Evolutionary conservation across 2,113 vertebrate species (phyloP).

Genomic region (Acrocephalus kingi): DNA sequence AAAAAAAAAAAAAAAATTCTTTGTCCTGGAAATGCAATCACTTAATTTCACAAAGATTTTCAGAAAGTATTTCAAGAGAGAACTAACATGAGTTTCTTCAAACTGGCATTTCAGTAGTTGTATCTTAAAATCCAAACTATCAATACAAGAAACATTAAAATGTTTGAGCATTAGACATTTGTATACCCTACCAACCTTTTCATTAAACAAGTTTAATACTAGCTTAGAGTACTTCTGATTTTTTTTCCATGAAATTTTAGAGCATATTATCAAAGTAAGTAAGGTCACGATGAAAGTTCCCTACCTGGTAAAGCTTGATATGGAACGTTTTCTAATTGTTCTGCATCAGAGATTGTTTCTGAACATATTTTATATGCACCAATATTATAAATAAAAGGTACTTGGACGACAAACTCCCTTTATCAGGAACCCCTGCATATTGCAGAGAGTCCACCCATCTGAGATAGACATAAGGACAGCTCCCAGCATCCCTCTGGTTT

Average conservation of each 20-base stretch:
- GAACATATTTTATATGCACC: neutral
- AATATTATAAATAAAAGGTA: neutral
- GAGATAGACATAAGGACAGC: fast-evolving
- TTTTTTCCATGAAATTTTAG: neutral
- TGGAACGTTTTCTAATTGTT: neutral
- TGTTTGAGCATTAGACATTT: neutral
- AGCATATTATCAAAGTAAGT: neutral
- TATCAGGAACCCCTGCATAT: neutral
- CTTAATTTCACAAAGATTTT: neutral
- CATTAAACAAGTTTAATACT: neutral
- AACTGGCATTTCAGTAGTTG: neutral
- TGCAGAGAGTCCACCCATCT: neutral
- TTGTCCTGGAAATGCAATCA: neutral
- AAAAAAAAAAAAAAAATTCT: neutral
- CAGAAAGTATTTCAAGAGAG: neutral
- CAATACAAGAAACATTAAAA: neutral
- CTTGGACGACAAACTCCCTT: fast-evolving
- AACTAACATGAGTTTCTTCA: neutral
- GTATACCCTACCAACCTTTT: neutral
- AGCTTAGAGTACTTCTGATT: neutral
- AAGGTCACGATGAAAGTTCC: neutral
- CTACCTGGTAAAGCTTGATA: neutral
- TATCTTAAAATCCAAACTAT: neutral
- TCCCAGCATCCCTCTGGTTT: neutral
- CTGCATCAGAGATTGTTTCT: neutral